Evolutionary conservation across 2,113 vertebrate genomes (phyloP).

Genomic region (Aptenodytes patagonicus): DNA sequence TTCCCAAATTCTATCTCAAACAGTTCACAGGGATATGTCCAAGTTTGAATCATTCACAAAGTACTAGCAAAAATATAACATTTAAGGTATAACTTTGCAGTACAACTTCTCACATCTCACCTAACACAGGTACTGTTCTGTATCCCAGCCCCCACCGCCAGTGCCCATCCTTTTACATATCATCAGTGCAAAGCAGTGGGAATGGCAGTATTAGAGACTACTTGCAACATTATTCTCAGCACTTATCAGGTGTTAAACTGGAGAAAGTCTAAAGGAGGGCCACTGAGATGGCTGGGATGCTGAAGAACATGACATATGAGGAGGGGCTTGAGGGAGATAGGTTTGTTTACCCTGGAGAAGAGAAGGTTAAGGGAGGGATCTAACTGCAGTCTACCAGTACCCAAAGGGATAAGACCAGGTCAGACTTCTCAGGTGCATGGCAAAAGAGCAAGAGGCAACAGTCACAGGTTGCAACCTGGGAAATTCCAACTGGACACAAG

Average conservation of each 20-base stretch:
- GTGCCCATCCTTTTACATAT: background rate
- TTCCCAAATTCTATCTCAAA: background rate
- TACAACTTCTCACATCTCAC: background rate
- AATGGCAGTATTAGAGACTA: background rate
- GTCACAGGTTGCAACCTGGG: background rate
- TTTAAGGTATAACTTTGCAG: background rate
- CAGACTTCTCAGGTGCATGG: background rate
- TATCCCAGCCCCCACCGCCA: background rate
- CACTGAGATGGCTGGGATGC: background rate
- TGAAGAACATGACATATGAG: background rate
- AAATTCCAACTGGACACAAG: background rate
- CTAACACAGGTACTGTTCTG: background rate
- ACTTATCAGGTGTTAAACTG: background rate
- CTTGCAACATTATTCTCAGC: too few species aligned
- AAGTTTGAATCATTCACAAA: background rate
- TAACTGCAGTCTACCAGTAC: background rate
- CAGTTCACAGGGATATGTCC: too few species aligned
- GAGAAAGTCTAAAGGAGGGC: background rate
- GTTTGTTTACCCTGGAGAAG: background rate
- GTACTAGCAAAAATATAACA: background rate
- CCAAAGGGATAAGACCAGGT: background rate
- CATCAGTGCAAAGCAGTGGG: background rate
- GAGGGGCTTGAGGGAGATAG: too few species aligned
- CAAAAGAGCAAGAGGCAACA: background rate
- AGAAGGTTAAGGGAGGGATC: background rate